Evolutionary conservation across 2,797 vertebrate species (phyloP).

Genomic region (Lacerta viridis): DNA sequence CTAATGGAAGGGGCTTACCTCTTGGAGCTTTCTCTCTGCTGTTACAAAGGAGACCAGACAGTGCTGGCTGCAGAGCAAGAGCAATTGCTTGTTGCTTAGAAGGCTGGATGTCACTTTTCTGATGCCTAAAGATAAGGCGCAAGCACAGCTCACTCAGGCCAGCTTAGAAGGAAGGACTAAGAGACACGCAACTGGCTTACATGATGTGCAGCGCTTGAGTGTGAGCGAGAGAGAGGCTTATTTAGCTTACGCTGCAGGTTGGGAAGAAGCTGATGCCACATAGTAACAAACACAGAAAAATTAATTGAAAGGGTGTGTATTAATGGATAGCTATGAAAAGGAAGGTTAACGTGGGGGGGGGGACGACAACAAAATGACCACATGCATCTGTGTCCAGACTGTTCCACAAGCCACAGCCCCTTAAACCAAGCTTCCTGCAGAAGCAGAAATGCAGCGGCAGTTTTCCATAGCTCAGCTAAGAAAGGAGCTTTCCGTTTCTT

Average conservation of each 20-base stretch:
- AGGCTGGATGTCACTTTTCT: neutral
- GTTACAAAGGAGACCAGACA: too few species aligned
- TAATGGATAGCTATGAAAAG: neutral
- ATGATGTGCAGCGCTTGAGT: neutral
- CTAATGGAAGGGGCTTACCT: neutral
- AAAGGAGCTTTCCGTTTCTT: neutral
- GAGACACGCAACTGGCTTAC: neutral
- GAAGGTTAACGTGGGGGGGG: neutral
- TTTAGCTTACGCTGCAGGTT: neutral
- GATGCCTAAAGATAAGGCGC: neutral
- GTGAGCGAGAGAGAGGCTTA: neutral
- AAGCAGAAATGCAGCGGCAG: neutral
- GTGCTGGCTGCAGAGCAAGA: neutral
- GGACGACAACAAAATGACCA: neutral
- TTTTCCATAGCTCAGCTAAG: slow-evolving; percentile 1
- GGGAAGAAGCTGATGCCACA: neutral
- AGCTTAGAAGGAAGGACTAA: neutral
- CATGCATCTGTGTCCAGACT: neutral
- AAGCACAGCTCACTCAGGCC: neutral
- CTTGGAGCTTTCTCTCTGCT: neutral
- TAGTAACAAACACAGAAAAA: neutral
- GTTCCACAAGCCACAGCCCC: neutral
- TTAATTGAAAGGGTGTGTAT: neutral
- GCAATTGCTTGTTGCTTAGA: neutral
- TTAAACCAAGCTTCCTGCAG: neutral